Percentiles rank a stretch among this genome's conserved stretches.
Conservation (phyloP, 1,140 invertebrate genomes). For the Choristoneura fumiferana region DNA sequence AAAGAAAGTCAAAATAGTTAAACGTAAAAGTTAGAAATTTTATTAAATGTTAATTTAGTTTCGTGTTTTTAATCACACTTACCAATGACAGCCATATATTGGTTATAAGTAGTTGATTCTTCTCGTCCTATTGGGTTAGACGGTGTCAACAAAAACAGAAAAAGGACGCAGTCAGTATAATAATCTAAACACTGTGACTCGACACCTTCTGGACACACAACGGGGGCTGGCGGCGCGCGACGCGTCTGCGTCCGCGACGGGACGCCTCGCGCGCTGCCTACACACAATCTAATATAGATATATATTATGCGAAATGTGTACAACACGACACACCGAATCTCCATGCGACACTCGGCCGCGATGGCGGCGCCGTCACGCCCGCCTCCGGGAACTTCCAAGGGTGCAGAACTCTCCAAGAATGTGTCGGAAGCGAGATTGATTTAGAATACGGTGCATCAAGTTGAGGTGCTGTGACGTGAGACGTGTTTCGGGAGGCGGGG, state of each 20-base stretch:
- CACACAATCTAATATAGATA: constrained; percentile 64
- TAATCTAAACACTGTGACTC: constrained; percentile 68
- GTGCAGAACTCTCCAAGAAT: neutral
- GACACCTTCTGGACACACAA: constrained; percentile 53
- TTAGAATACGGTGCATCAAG: constrained; percentile 17
- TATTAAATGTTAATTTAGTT: constrained; percentile 73
- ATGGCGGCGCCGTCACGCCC: constrained; percentile 57
- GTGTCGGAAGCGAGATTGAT: constrained; percentile 14
- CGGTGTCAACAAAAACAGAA: constrained; percentile 82
- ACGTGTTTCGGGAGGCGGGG: constrained; percentile 58
- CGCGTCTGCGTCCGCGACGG: constrained; percentile 27
- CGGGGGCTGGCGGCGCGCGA: constrained; percentile 45
- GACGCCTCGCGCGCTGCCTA: constrained; percentile 49
- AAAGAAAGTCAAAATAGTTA: constrained; percentile 61
- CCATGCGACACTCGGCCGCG: constrained; percentile 71
- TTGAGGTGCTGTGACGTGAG: constrained; percentile 21
- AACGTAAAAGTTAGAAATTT: constrained; percentile 69
- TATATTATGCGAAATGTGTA: constrained; percentile 58
- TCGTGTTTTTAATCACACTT: constrained; percentile 82
- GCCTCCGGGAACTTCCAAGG: constrained; percentile 48
- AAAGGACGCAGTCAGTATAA: constrained; percentile 81
- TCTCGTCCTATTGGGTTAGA: constrained; percentile 87
- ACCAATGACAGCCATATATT: constrained; percentile 93
- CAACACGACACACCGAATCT: constrained; percentile 70
- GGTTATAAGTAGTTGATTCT: constrained; percentile 91